Evolutionary conservation across 2,888 invertebrate species (phyloP), one percentile per base, ranked within the genome.

Genomic region (Cordilura impudica): DNA sequence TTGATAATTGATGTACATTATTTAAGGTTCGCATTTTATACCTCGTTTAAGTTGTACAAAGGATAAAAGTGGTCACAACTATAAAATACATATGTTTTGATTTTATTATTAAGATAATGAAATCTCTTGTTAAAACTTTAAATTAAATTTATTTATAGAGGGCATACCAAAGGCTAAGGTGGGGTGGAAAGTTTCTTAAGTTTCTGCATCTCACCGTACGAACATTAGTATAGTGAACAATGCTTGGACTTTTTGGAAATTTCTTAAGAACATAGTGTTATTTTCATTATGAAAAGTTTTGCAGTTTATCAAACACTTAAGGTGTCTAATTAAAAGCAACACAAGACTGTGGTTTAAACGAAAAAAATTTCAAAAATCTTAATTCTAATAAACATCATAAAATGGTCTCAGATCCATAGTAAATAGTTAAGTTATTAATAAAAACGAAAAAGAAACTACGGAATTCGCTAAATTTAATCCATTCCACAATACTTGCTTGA

Each of bases 221-320:
- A 39, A 45, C 45, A 10, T 72, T 39, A 21, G 19, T 49, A 54
- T 71, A 54, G 45, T 47, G 23, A 61, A 45, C 54, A 12, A 39
- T 56, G 54, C n/a, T 49, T 31, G 19, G 21, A 14, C 23, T 51
- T 51, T 51, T 19, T 12, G 12, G 14, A 26, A 60, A 49, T 67
- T 75, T 61, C 47, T 23, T 49, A 43, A 8, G 2, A 6, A 31
- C 26, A 51, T 51, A 53, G 73, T 51, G 49, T 66, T 65, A 29
- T 56, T 63, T 54, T 53, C 19, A 65, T 39, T 39, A 39, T n/a
- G 18, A 6, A 71, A 79, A 61, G 31, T 75, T 73, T 75, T 56
- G 31, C 67, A 43, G 49, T 71, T 66, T 74, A 49, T 74, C 45
- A 78, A 71, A 73, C 29, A 49, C 74, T 67, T 66, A 60, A 60